phyloP scores from a whole-genome alignment of 2,797 vertebrate species.

The Syngnathus rostellatus region DNA sequence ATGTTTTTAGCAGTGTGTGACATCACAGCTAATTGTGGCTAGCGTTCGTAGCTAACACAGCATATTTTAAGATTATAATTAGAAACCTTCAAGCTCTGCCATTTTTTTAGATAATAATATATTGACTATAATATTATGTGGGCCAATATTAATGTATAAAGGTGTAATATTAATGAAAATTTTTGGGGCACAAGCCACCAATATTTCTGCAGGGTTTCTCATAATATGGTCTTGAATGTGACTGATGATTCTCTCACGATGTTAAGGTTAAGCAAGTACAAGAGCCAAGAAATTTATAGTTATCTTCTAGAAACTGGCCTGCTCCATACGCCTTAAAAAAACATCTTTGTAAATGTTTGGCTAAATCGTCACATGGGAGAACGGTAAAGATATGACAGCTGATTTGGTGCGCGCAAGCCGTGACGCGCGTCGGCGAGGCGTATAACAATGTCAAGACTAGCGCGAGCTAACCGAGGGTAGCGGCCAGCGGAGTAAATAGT shows the following conservation, averaged over 20 bases:
- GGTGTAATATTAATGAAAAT: not conserved
- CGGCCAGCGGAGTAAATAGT: constrained; percentile 25
- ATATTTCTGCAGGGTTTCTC: not conserved
- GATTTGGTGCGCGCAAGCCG: not conserved
- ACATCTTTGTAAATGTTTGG: constrained; percentile 8
- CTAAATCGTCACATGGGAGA: not conserved
- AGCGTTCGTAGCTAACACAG: not conserved
- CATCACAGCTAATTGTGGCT: not conserved
- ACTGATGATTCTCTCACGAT: constrained; percentile 28
- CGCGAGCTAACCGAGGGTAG: constrained; percentile 11
- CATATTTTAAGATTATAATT: not conserved
- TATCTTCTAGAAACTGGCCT: not conserved
- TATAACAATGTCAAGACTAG: constrained; percentile 9
- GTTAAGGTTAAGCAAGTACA: constrained; percentile 25
- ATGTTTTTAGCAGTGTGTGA: not conserved
- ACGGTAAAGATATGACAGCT: too few relatives aligned
- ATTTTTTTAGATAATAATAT: not conserved
- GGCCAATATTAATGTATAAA: not conserved
- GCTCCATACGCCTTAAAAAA: not conserved
- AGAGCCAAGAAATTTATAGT: constrained; percentile 33
- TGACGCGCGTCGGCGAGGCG: not conserved
- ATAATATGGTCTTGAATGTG: constrained; percentile 2
- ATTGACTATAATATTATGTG: not conserved
- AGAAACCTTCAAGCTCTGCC: not conserved
- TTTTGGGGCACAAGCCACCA: not conserved